Percentiles rank a stretch among this genome's conserved stretches.
Evolutionary conservation across 2,888 invertebrate genomes (phyloP).

Genomic region (Slavum lentiscoides): DNA sequence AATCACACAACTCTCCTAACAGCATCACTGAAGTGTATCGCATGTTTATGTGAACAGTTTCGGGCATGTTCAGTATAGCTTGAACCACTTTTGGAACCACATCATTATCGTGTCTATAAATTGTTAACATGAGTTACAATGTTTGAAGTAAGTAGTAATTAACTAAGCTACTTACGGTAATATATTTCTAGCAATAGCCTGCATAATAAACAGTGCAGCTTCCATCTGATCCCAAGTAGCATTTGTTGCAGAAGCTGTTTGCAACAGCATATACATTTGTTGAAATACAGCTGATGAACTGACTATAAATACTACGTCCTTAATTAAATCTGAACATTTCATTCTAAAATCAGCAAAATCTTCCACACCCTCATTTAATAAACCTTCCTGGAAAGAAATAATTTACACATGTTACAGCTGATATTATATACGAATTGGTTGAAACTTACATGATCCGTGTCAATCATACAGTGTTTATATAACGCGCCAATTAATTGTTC

Average conservation of each 20-base stretch:
- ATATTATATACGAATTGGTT: neutral
- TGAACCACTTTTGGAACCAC: slow-evolving; percentile 92
- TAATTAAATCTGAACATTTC: slow-evolving; percentile 89
- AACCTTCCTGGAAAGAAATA: slow-evolving; percentile 65
- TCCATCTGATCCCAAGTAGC: slow-evolving; percentile 91
- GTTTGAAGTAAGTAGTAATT: neutral
- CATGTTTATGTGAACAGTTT: slow-evolving; percentile 80
- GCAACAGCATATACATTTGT: slow-evolving; percentile 81
- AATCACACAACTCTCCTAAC: slow-evolving; percentile 90
- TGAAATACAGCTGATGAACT: slow-evolving; percentile 89
- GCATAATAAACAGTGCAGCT: slow-evolving; percentile 93
- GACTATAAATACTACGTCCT: slow-evolving; percentile 95
- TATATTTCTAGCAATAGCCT: slow-evolving; percentile 91
- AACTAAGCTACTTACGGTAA: slow-evolving; percentile 73
- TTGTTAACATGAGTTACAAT: neutral
- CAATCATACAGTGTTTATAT: slow-evolving; percentile 92
- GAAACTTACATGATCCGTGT: slow-evolving; percentile 78
- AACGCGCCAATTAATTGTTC: slow-evolving; percentile 87
- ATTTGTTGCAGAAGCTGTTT: slow-evolving; percentile 66
- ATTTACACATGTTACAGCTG: neutral
- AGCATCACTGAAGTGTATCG: slow-evolving; percentile 84
- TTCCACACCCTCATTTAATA: slow-evolving; percentile 76
- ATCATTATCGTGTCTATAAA: slow-evolving; percentile 79
- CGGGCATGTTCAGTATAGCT: slow-evolving; percentile 83
- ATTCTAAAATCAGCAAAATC: slow-evolving; percentile 83